phyloP scores from a whole-genome alignment of 2,888 invertebrate species.

The Chesias legatella region DNA sequence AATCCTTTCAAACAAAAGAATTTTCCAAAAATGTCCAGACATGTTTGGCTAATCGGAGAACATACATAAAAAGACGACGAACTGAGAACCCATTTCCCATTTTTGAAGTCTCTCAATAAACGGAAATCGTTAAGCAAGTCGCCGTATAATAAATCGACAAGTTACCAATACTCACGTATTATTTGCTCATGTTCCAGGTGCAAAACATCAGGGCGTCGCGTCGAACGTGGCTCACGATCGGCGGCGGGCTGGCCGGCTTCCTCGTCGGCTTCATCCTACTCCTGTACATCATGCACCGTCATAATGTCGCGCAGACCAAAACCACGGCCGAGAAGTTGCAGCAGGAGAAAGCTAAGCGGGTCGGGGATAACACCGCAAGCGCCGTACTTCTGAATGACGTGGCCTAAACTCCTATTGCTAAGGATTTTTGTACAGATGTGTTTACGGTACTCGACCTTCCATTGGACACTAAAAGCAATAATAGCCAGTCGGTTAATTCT shows the following conservation, averaged over 20 bases:
- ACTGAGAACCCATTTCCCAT: too few relatives aligned
- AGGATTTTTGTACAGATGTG: background rate
- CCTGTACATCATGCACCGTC: slow-evolving; percentile 70
- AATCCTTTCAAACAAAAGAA: too few relatives aligned
- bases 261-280: slow-evolving; percentile 68
- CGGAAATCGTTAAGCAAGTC: too few relatives aligned
- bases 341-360: slow-evolving; percentile 41
- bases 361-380: slow-evolving; percentile 50
- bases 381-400: slow-evolving; percentile 51
- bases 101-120: too few relatives aligned
- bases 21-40: too few relatives aligned
- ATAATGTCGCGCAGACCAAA: slow-evolving; percentile 69
- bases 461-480: too few relatives aligned
- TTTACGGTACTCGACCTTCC: background rate
- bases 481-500: too few relatives aligned
- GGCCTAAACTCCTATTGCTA: slow-evolving; percentile 1
- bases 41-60: too few relatives aligned
- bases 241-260: slow-evolving; percentile 68
- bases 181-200: slow-evolving; percentile 41
- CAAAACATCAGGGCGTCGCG: slow-evolving; percentile 50
- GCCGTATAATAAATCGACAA: too few relatives aligned
- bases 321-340: slow-evolving; percentile 51
- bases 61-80: too few relatives aligned
- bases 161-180: background rate
- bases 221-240: slow-evolving; percentile 70